Conservation (phyloP, 1,140 invertebrate species). For the Chironomus striatipennis region DNA sequence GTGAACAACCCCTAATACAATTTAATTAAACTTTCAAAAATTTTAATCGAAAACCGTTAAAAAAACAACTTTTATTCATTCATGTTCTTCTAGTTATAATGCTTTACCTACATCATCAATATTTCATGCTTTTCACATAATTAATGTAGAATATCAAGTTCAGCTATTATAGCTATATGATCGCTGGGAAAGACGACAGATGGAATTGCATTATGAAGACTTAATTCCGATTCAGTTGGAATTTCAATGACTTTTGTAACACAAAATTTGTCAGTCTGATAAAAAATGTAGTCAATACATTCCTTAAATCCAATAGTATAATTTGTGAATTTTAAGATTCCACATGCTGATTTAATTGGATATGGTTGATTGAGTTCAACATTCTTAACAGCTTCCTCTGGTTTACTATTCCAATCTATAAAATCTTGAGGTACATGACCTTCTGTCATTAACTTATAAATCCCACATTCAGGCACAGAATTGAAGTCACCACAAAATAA, state of each 20-base stretch:
- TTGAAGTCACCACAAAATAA: conserved; percentile 83
- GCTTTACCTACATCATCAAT: too few species aligned
- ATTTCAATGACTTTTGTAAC: conserved; percentile 66
- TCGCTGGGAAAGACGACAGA: conserved; percentile 85
- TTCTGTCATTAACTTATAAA: conserved; percentile 64
- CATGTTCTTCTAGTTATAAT: too few species aligned
- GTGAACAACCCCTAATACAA: too few species aligned
- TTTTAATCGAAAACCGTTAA: too few species aligned
- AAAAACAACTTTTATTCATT: too few species aligned
- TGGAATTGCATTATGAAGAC: conserved; percentile 63
- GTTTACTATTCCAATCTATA: conserved; percentile 65
- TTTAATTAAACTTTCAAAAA: too few species aligned
- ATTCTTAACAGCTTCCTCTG: conserved; percentile 51
- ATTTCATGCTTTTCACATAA: background rate
- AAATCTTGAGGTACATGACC: conserved; percentile 51
- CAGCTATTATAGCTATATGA: conserved; percentile 79
- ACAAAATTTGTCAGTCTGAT: conserved; percentile 54
- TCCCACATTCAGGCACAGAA: conserved; percentile 68
- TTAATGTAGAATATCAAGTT: conserved; percentile 46
- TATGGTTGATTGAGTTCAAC: conserved; percentile 55
- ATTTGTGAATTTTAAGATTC: conserved; percentile 74
- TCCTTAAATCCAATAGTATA: conserved; percentile 73
- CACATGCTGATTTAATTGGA: conserved; percentile 60
- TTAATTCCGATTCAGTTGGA: conserved; percentile 65
- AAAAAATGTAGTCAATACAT: conserved; percentile 90